Conservation (phyloP, 2,888 invertebrate species). For the Acronicta alni region DNA sequence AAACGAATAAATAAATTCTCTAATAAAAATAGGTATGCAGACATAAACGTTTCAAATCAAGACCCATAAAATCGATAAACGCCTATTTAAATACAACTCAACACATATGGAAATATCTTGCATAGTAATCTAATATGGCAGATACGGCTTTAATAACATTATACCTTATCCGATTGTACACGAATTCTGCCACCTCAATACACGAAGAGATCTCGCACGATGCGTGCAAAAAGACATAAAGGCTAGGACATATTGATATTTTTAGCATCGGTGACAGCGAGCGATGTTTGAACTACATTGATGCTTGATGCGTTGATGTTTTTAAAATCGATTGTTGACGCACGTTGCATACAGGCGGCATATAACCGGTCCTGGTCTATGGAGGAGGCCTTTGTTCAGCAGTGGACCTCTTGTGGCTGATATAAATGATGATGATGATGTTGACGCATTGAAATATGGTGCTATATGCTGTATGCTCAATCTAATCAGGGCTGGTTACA, state of each 20-base stretch:
- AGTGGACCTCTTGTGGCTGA: no score
- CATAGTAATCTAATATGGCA: constrained; percentile 46
- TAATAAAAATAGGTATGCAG: constrained; percentile 10
- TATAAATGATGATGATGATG: no score
- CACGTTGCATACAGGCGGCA: no score
- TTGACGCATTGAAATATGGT: no score
- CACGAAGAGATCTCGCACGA: constrained; percentile 44
- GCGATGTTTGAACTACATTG: neutral
- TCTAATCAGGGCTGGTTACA: no score
- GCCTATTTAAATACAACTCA: constrained; percentile 33
- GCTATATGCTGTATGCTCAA: no score
- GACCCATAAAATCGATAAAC: constrained; percentile 42
- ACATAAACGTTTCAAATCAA: constrained; percentile 33
- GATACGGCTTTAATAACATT: constrained; percentile 41
- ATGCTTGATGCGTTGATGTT: no score
- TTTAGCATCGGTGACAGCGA: neutral
- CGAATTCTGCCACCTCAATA: constrained; percentile 49
- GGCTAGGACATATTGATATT: neutral
- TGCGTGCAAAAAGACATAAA: constrained; percentile 20
- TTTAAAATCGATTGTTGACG: no score
- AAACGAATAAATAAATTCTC: constrained; percentile 42
- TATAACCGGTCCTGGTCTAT: no score
- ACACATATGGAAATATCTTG: constrained; percentile 43
- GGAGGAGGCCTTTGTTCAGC: no score
- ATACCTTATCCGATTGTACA: constrained; percentile 42